phyloP scores from a whole-genome alignment of 2,113 vertebrate species.

The Aix galericulata region DNA sequence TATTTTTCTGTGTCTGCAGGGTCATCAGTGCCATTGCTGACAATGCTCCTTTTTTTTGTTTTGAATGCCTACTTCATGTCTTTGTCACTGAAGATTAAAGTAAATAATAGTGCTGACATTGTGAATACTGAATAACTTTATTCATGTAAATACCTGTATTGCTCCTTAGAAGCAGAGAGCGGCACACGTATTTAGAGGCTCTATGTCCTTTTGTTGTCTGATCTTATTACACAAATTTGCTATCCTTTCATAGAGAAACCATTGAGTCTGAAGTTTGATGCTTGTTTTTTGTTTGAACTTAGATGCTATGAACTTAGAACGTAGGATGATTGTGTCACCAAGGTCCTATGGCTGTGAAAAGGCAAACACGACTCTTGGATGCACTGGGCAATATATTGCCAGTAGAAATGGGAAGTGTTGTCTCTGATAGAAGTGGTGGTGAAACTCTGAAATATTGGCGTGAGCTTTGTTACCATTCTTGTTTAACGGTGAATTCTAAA shows the following conservation, averaged over 20 bases:
- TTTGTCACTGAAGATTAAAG: not conserved
- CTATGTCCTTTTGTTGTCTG: not conserved
- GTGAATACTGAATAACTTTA: not conserved
- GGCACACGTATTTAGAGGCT: not conserved
- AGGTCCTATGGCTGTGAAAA: not conserved
- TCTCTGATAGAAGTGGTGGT: rapidly evolving
- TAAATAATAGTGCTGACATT: not conserved
- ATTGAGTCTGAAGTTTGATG: not conserved
- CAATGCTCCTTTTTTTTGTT: not conserved
- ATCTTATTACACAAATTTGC: not conserved
- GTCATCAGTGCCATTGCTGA: not conserved
- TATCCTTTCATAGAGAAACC: not conserved
- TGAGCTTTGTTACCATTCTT: not conserved
- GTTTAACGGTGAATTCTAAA: not conserved
- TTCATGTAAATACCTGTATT: not conserved
- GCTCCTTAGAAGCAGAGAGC: not conserved
- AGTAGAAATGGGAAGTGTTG: not conserved
- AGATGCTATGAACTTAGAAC: not conserved
- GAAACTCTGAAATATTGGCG: not conserved
- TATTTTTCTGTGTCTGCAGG: not conserved
- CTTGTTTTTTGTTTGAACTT: not conserved
- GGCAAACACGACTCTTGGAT: not conserved
- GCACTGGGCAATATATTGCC: not conserved
- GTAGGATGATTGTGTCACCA: not conserved
- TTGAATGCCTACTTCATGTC: not conserved